phyloP scores from a whole-genome alignment of 2,888 invertebrate genomes.

The Leptinotarsa rubiginosa region DNA sequence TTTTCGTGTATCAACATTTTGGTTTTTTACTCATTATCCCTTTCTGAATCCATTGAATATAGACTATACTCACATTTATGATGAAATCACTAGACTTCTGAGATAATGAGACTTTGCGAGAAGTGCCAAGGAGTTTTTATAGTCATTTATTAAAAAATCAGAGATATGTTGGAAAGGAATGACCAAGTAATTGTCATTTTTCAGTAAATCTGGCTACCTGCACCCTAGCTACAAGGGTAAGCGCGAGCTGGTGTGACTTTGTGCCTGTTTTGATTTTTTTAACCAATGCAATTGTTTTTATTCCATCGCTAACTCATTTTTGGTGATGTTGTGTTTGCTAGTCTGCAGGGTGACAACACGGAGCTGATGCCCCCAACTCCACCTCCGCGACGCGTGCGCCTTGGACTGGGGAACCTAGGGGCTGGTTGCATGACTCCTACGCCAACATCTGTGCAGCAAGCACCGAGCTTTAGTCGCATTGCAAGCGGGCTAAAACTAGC shows the following conservation, averaged over 20 bases:
- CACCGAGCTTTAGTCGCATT: conserved; percentile 70
- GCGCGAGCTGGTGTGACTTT: conserved; percentile 64
- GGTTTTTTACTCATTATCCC: neutral
- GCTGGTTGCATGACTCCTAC: conserved; percentile 58
- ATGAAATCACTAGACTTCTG: conserved; percentile 27
- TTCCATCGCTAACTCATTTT: conserved; percentile 59
- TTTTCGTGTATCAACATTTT: neutral
- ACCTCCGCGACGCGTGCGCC: conserved; percentile 69
- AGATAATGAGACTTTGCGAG: conserved; percentile 39
- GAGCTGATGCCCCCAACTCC: conserved; percentile 75
- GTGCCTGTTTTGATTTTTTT: conserved; percentile 58
- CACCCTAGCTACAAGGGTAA: conserved; percentile 74
- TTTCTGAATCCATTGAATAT: neutral
- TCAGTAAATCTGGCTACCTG: conserved; percentile 70
- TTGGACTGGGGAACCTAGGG: conserved; percentile 58
- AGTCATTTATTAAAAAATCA: neutral
- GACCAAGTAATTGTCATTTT: conserved; percentile 51
- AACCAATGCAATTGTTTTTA: conserved; percentile 49
- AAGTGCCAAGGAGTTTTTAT: conserved; percentile 10
- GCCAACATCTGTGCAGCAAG: conserved; percentile 49
- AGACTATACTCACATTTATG: neutral
- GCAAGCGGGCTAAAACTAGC: conserved; percentile 78
- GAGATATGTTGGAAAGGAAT: conserved; percentile 13
- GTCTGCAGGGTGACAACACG: conserved; percentile 72
- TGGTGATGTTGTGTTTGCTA: conserved; percentile 61